A percentile compares a stretch with the other conserved stretches of the same genome.
Evolutionary conservation across 92 coral and sea anemone genomes (phyloP).

Genomic region (Scolanthus callimorphus): DNA sequence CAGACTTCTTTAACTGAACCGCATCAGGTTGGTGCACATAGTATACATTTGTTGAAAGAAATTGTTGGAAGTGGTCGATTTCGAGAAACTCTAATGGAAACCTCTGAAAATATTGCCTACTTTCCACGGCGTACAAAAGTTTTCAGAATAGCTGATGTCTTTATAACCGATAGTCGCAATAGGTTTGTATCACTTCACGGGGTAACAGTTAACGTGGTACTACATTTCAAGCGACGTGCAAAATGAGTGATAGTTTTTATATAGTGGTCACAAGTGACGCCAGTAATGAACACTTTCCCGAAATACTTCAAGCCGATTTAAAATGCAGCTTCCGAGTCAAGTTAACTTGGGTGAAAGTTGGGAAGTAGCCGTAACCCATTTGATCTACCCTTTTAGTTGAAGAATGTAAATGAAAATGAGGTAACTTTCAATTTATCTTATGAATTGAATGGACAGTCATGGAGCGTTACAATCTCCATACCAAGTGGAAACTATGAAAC

Average conservation of each 20-base stretch:
- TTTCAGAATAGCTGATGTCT: neutral
- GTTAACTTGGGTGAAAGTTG: constrained; percentile 5
- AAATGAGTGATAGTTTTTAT: constrained; percentile 18
- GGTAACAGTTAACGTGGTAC: neutral
- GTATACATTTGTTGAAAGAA: neutral
- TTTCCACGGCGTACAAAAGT: neutral
- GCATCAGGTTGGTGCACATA: neutral
- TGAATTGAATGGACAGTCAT: neutral
- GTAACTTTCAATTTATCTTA: neutral
- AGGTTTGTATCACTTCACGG: neutral
- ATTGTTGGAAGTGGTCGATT: neutral
- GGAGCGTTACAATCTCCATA: neutral
- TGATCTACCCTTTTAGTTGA: constrained; percentile 27
- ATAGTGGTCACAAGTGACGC: constrained; percentile 19
- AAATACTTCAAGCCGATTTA: constrained; percentile 1
- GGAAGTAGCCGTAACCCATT: constrained; percentile 15
- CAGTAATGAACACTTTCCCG: neutral
- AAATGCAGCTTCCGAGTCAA: constrained; percentile 7
- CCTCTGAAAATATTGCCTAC: neutral
- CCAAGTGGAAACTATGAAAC: constrained; percentile 10
- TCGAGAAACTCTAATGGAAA: neutral
- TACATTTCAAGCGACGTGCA: neutral
- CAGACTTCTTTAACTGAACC: neutral
- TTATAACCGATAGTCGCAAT: neutral
- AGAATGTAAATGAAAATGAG: constrained; percentile 1